Evolutionary conservation across 2,888 invertebrate genomes (phyloP).

Genomic region (Cosmopolites sordidus): DNA sequence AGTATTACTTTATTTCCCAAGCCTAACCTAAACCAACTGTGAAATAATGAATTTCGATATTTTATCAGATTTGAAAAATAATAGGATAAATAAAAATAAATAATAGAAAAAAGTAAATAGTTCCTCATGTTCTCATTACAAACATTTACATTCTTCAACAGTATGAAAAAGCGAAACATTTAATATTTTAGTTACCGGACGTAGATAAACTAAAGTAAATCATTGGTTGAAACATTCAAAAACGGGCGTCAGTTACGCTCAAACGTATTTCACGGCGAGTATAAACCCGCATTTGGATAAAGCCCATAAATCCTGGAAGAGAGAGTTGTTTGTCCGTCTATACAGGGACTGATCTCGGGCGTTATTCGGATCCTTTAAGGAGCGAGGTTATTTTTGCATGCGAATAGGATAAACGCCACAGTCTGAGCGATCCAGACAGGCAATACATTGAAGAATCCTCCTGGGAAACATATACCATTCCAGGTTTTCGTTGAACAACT

Average conservation of each 20-base stretch:
- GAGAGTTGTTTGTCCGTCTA: conserved; percentile 27
- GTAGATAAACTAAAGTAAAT: background rate
- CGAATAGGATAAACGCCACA: conserved; percentile 41
- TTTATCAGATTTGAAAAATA: too few species aligned
- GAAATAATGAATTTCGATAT: too few species aligned
- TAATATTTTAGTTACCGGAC: background rate
- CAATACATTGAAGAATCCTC: conserved; percentile 38
- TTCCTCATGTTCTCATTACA: too few species aligned
- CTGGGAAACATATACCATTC: conserved; percentile 24
- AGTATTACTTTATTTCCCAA: too few species aligned
- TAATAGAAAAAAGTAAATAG: too few species aligned
- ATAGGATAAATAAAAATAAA: too few species aligned
- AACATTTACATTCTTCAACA: too few species aligned
- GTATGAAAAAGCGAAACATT: too few species aligned
- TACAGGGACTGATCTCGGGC: conserved; percentile 21
- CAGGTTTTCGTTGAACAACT: conserved; percentile 12
- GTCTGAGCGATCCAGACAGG: conserved; percentile 43
- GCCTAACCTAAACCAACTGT: too few species aligned
- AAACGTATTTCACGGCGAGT: conserved; percentile 14
- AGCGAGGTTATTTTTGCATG: conserved; percentile 40
- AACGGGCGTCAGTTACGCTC: conserved; percentile 3
- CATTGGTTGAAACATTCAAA: background rate
- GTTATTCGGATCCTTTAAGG: conserved; percentile 27
- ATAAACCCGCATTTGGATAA: conserved; percentile 1
- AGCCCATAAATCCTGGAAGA: conserved; percentile 24